Evolutionary conservation across 1,140 invertebrate genomes (phyloP).

Genomic region (Caligus rogercresseyi): DNA sequence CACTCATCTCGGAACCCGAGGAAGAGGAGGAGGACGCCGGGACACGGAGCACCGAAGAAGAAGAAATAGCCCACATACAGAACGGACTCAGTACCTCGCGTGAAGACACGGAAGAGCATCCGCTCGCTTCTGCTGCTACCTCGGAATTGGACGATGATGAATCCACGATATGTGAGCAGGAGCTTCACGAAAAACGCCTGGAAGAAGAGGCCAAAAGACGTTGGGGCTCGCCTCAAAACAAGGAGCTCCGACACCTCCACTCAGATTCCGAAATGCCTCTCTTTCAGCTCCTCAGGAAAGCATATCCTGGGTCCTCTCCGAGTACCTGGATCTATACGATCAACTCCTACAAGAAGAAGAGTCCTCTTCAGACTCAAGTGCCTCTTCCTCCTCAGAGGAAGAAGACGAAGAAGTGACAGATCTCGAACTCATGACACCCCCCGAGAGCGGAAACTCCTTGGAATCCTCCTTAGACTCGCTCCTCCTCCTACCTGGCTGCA

Average conservation of each 20-base stretch:
- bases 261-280: not conserved
- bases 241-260: not conserved
- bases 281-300: not conserved
- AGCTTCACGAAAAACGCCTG: not conserved
- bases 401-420: not conserved
- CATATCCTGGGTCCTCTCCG: constrained; percentile 9
- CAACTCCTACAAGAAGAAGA: not conserved
- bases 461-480: not conserved
- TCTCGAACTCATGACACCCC: not conserved
- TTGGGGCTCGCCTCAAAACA: not conserved
- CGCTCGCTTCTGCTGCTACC: no score
- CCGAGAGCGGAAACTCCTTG: not conserved
- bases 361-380: not conserved
- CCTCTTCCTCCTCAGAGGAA: not conserved
- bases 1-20: no score
- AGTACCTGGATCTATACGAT: not conserved
- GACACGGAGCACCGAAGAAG: no score
- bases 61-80: no score
- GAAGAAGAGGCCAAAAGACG: not conserved
- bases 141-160: constrained; percentile 13
- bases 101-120: no score
- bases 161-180: constrained; percentile 19
- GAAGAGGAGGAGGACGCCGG: constrained; percentile 5
- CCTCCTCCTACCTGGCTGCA: not conserved
- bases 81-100: no score